A percentile compares a stretch with the other conserved stretches of the same genome.
These are phyloP conservation scores for Chloroceryle amazona DNA, from an alignment of 2,797 vertebrate species.

Conservation along the genomic window DNA sequence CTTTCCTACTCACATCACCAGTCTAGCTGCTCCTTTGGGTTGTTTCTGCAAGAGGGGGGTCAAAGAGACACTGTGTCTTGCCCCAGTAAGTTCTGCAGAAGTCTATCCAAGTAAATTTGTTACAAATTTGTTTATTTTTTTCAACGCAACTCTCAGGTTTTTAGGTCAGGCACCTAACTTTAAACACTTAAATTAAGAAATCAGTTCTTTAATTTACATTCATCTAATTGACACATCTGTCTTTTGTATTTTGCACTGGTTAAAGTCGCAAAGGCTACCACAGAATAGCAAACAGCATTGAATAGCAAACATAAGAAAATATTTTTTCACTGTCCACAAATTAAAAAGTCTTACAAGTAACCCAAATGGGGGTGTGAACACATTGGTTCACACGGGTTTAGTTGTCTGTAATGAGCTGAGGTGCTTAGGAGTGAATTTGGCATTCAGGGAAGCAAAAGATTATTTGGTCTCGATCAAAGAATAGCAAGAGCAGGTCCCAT, in stretches of 20 bases:
- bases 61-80: neutral
- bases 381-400: rapidly evolving
- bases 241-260: neutral
- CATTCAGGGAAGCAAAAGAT: neutral
- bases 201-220: neutral
- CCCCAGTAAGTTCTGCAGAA: neutral
- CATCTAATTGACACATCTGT: neutral
- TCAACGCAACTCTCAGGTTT: neutral
- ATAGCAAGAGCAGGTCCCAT: neutral
- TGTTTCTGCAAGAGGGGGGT: neutral
- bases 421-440: neutral
- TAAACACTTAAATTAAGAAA: neutral
- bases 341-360: neutral
- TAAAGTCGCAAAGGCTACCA: neutral
- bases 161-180: neutral
- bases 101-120: neutral
- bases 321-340: neutral
- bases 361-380: neutral
- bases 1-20: neutral
- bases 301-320: neutral
- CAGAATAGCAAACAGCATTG: neutral
- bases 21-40: neutral
- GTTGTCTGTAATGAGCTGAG: neutral
- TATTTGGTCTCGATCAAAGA: neutral
- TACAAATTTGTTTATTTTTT: neutral